Evolutionary conservation across 2,113 vertebrate genomes (phyloP), one percentile per base, ranked within the genome.

Genomic region (Gorsachius goisagi): DNA sequence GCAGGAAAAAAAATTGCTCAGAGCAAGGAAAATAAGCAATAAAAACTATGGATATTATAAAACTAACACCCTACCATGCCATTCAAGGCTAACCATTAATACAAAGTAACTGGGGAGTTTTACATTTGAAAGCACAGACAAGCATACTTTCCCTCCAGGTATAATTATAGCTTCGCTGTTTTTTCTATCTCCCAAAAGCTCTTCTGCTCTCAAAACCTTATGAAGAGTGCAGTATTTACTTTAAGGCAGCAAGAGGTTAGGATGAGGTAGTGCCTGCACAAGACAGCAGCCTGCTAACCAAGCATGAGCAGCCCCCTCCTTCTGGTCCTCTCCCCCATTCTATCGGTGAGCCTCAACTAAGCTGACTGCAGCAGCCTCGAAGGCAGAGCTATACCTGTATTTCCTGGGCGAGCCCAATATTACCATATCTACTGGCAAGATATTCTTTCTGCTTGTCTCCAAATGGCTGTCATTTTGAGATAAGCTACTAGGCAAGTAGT

Each of bases 351-450:
- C 28, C 49, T 73, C 33, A 69, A 44, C n/a, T 53, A 39, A 85
- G 41, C 6, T 0, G 2, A 66, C 15, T 0, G 1, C 12, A 72
- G 33, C 7, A 35, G 49, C 37, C n/a, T 19, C 0, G 0, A 11
- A 71, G 56, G 44, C 44, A 74, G 22, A 73, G 14, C 28, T 39
- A n/a, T 4, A 4, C n/a, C 35, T 22, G 11, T 5, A 2, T 23
- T 49, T 69, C 45, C 55, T 13, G 62, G 15, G 41, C 33, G 30
- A 91, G 26, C 4, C 23, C 76, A 75, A 20, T 23, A 44, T 1
- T 47, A 35, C 9, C 13, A 3, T 5, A 28, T 49, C 41, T 53
- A n/a, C 22, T 8, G 11, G n/a, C 20, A 83, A 49, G 49, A 86
- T 7, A 18, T 66, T 53, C 49, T 56, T 64, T 72, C 76, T 3